These are phyloP conservation scores for Mythimna vitellina DNA, from an alignment of 2,888 invertebrate genomes.

Conservation along the genomic window DNA sequence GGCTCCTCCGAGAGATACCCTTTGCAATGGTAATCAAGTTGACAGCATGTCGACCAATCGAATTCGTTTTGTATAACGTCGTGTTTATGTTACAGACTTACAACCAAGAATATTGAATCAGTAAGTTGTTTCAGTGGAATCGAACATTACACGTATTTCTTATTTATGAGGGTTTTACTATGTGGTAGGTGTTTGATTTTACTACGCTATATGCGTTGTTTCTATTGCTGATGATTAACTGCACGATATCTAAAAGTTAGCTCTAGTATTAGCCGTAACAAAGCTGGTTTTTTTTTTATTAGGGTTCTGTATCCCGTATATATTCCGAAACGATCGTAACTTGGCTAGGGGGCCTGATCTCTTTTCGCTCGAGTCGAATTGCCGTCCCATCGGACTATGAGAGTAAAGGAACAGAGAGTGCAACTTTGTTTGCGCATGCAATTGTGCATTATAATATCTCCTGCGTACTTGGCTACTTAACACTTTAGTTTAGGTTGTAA, in stretches of 20 bases:
- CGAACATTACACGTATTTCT: background rate
- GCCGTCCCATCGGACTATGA: too few relatives aligned
- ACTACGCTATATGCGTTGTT: background rate
- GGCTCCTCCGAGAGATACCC: background rate
- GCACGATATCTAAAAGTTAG: background rate
- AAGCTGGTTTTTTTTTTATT: too few relatives aligned
- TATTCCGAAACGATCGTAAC: too few relatives aligned
- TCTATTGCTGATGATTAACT: background rate
- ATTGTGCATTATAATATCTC: too few relatives aligned
- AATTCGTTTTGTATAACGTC: conserved; percentile 47
- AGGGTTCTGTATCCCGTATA: too few relatives aligned
- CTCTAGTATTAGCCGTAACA: background rate
- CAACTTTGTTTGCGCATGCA: too few relatives aligned
- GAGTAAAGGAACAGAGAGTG: too few relatives aligned
- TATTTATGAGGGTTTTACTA: conserved; percentile 15
- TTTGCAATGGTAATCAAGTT: conserved; percentile 59
- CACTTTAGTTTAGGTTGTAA: too few relatives aligned
- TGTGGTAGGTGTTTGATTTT: conserved; percentile 10
- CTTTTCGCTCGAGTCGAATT: too few relatives aligned
- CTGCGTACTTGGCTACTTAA: too few relatives aligned
- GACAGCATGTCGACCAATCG: conserved; percentile 44
- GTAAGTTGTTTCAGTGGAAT: background rate
- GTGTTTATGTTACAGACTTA: conserved; percentile 29
- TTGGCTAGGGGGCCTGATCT: too few relatives aligned
- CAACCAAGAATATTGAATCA: conserved; percentile 48